A percentile compares a stretch with the other conserved stretches of the same genome.
Conservation (phyloP, 1,140 invertebrate species). For the Procambarus clarkii region DNA sequence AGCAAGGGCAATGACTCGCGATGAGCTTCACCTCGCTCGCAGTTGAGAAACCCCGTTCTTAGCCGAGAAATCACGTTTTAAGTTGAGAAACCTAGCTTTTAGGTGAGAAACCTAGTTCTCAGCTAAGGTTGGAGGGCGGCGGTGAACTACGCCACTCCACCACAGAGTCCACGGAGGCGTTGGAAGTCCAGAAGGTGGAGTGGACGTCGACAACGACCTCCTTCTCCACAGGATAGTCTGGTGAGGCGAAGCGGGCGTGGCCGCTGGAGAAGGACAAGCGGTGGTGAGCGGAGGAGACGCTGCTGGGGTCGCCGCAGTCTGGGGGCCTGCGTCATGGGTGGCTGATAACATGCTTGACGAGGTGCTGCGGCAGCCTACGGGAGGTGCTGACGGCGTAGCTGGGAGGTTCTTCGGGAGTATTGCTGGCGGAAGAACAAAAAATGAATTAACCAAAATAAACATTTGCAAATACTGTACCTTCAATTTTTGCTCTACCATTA, state of each 20-base stretch:
- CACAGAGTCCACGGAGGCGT: not conserved
- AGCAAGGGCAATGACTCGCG: too few species aligned
- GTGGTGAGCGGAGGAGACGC: not conserved
- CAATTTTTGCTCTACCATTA: too few species aligned
- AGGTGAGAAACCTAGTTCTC: not conserved
- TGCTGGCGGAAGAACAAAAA: not conserved
- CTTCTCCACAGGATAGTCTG: not conserved
- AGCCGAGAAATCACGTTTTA: too few species aligned
- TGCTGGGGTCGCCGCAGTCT: not conserved
- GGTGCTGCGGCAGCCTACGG: not conserved
- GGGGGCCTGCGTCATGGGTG: not conserved
- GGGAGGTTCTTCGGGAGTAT: not conserved
- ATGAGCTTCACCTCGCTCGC: too few species aligned
- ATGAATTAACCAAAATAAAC: not conserved
- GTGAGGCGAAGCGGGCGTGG: not conserved
- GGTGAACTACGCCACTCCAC: not conserved
- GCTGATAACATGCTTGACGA: not conserved
- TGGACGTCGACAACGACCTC: not conserved
- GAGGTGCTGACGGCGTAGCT: slow-evolving; percentile 8
- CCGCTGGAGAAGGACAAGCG: not conserved
- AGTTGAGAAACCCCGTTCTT: too few species aligned
- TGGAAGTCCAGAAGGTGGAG: not conserved
- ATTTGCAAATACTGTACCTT: too few species aligned
- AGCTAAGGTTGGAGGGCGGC: not conserved
- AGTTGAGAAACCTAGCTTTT: not conserved